Conservation (phyloP, 2,888 invertebrate genomes). For the Limenitis camilla region DNA sequence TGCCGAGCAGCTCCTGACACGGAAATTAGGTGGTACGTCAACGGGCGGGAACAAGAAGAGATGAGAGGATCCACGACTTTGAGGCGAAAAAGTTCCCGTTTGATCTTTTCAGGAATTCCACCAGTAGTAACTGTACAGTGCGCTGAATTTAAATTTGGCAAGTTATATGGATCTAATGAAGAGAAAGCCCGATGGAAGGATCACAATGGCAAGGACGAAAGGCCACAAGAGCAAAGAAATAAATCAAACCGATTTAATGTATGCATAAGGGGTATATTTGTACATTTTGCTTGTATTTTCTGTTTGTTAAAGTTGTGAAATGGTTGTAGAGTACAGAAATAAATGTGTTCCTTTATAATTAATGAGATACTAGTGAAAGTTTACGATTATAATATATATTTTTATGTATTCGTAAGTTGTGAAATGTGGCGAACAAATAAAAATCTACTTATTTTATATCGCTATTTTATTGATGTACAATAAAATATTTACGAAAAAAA, state of each 20-base stretch:
- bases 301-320: slow-evolving; percentile 19
- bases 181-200: slow-evolving; percentile 48
- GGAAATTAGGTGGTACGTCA: slow-evolving; percentile 60
- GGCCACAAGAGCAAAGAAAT: slow-evolving; percentile 36
- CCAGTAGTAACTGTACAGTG: slow-evolving; percentile 67
- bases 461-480: not conserved
- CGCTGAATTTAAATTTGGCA: slow-evolving; percentile 67
- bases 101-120: slow-evolving; percentile 57
- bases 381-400: not conserved
- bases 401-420: slow-evolving; percentile 1
- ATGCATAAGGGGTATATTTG: slow-evolving; percentile 22
- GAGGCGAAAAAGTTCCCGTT: slow-evolving; percentile 39
- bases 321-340: slow-evolving; percentile 2
- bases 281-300: slow-evolving; percentile 14
- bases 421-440: slow-evolving; percentile 1
- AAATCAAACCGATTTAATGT: slow-evolving; percentile 20
- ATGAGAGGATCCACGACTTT: slow-evolving; percentile 43
- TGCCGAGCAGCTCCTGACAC: slow-evolving; percentile 51
- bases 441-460: not conserved
- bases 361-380: slow-evolving; percentile 11
- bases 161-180: slow-evolving; percentile 51
- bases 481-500: too few species aligned
- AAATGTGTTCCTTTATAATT: slow-evolving; percentile 11
- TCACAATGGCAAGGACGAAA: slow-evolving; percentile 29
- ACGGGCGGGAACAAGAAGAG: slow-evolving; percentile 46